A percentile compares a stretch with the other conserved stretches of the same genome.
phyloP scores from a whole-genome alignment of 2,113 vertebrate species.

The Pantherophis guttatus region DNA sequence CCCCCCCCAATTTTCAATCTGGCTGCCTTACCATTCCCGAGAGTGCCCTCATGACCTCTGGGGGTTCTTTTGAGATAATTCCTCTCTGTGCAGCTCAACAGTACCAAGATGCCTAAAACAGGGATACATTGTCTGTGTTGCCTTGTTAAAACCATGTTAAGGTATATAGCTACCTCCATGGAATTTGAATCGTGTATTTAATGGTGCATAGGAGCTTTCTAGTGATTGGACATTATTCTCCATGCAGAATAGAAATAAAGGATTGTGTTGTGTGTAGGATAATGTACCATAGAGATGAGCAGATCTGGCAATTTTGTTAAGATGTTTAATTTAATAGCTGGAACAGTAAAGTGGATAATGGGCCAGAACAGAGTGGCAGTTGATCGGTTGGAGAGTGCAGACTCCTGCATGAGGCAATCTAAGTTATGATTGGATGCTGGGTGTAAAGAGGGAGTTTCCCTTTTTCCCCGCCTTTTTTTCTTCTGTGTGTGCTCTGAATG shows the following conservation, averaged over 20 bases:
- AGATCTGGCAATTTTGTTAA: neutral
- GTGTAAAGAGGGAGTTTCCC: neutral
- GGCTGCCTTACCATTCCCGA: neutral
- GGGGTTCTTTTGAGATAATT: neutral
- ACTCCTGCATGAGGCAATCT: neutral
- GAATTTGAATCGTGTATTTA: neutral
- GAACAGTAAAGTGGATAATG: neutral
- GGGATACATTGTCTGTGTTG: neutral
- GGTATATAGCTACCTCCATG: neutral
- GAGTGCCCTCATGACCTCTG: neutral
- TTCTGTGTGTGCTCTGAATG: neutral
- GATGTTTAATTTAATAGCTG: neutral
- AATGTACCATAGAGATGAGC: neutral
- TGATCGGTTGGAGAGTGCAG: neutral
- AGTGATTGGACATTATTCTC: neutral
- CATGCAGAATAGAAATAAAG: neutral
- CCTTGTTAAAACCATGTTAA: neutral
- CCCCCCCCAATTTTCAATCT: neutral
- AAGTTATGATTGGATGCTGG: neutral
- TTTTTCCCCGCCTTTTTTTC: neutral
- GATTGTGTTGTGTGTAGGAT: neutral
- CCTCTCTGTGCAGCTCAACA: neutral
- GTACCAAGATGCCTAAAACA: too few species aligned
- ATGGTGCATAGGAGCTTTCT: neutral
- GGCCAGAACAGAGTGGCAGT: neutral